A percentile compares a stretch with the other conserved stretches of the same genome.
Conservation (phyloP, 2,113 vertebrate species). For the Apaloderma vittatum region DNA sequence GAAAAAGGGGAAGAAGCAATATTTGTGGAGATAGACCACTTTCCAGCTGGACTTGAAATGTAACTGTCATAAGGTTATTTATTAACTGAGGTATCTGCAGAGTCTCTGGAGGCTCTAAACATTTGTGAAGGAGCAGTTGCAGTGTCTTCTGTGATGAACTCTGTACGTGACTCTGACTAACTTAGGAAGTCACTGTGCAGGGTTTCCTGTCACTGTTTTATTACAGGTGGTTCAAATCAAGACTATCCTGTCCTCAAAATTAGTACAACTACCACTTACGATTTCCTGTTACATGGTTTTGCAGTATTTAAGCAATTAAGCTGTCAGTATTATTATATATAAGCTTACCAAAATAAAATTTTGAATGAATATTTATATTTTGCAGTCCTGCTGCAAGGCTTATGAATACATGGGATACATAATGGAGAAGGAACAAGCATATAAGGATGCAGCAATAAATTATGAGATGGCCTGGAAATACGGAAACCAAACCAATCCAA, state of each 20-base stretch:
- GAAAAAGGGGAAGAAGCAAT: background rate
- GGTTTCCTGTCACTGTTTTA: background rate
- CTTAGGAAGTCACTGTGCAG: background rate
- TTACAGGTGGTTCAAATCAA: background rate
- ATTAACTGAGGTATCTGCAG: background rate
- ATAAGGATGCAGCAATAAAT: slow-evolving; percentile 92
- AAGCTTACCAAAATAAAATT: background rate
- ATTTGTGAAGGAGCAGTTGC: background rate
- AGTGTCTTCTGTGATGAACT: background rate
- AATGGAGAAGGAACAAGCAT: slow-evolving; percentile 97
- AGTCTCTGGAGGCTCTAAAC: background rate
- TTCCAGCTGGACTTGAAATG: background rate
- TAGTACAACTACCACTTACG: background rate
- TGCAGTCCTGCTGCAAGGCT: slow-evolving; percentile 95
- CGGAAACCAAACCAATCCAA: slow-evolving; percentile 89
- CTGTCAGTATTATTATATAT: background rate
- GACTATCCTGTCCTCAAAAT: background rate
- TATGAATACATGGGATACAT: slow-evolving; percentile 98
- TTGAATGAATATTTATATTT: slow-evolving; percentile 18
- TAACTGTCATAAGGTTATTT: background rate
- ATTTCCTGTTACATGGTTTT: background rate
- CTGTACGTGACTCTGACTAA: background rate
- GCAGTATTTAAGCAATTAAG: background rate
- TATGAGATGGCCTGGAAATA: slow-evolving; percentile 98
- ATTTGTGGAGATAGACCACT: background rate